Evolutionary conservation across 2,888 invertebrate species (phyloP).

Genomic region (Galerucella pusilla): DNA sequence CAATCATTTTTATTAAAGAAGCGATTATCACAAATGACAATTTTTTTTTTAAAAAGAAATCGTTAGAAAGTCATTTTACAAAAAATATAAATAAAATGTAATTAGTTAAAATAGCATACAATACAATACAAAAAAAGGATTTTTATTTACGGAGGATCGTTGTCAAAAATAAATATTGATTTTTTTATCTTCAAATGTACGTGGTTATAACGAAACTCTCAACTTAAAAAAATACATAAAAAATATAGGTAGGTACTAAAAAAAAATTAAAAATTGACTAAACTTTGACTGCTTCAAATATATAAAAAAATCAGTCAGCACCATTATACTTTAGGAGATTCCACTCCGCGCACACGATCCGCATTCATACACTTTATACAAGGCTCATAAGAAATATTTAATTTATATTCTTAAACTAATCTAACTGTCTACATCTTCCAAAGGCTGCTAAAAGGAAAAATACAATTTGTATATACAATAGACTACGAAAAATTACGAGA

Average conservation of each 20-base stretch:
- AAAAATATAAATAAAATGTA: constrained; percentile 55
- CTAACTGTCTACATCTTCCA: constrained; percentile 61
- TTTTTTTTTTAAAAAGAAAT: constrained; percentile 60
- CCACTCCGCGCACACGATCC: constrained; percentile 56
- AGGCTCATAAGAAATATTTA: constrained; percentile 60
- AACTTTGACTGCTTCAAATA: constrained; percentile 60
- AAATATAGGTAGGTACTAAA: constrained; percentile 49
- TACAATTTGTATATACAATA: constrained; percentile 56
- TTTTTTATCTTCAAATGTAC: constrained; percentile 29
- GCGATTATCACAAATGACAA: constrained; percentile 68
- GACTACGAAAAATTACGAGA: constrained; percentile 40
- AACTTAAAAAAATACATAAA: constrained; percentile 53
- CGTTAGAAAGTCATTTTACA: constrained; percentile 60
- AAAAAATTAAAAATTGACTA: constrained; percentile 59
- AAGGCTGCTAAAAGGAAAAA: constrained; percentile 57
- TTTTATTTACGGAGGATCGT: constrained; percentile 21
- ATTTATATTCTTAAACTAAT: constrained; percentile 57
- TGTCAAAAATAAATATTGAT: constrained; percentile 44
- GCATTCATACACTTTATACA: constrained; percentile 65
- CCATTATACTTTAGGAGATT: constrained; percentile 57
- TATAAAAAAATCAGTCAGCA: constrained; percentile 63
- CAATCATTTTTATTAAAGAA: constrained; percentile 65
- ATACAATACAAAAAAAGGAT: constrained; percentile 19
- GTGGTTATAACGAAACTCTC: constrained; percentile 53
- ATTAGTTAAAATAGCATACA: constrained; percentile 50